Base-by-base conservation (phyloP, 2,888 invertebrate species). In the Rhimphoctona megacephalus region DNA sequence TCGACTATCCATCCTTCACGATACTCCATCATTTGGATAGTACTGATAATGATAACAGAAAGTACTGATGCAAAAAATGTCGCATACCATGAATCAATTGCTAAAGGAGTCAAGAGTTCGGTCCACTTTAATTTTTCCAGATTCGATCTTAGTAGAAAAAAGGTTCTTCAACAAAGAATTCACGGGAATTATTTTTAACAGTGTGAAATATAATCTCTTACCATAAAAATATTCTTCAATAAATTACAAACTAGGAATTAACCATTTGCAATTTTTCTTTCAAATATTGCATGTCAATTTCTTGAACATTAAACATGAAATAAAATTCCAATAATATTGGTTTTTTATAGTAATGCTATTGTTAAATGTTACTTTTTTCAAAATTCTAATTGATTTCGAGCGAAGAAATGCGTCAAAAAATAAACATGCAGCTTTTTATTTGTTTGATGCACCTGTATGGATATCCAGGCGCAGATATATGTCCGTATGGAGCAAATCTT, bases 11-110 rank as follows among this genome's bases (percentile, higher is more conserved):
- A 87, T 7, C 83, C 85, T 36, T 83, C 85, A 22, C 70, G 78
- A 14, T 81, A 78, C 30, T 83, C 85, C 1, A 64, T 82, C 84
- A 84, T 84, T 86, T 86, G 84, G 14, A 85, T 87, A 8, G 69
- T 74, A 30, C 57, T 74, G 54, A 84, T 76, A 4, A 83, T 54
- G 11, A 54, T 14, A 7, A 70, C 52, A 6, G 84, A 52, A 9
- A 86, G 69, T 0, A 84, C 7, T 14, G 70, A 52, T 5, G 78
- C 81, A 17, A 82, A 22, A n/a, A 52, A 17, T 30, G 57, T 69
- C 4, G 84, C 86, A 54, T 70, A 86, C 86, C 86, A 86, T 1
- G 86, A 81, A 3, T 84, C 86, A 9, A 79, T 25, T 33, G 81
- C 86, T n/a, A 86, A 72, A 19, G 86, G 86, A 8, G 86, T 84